phyloP scores from a whole-genome alignment of 2,888 invertebrate species.

The Drosophila borealis region DNA sequence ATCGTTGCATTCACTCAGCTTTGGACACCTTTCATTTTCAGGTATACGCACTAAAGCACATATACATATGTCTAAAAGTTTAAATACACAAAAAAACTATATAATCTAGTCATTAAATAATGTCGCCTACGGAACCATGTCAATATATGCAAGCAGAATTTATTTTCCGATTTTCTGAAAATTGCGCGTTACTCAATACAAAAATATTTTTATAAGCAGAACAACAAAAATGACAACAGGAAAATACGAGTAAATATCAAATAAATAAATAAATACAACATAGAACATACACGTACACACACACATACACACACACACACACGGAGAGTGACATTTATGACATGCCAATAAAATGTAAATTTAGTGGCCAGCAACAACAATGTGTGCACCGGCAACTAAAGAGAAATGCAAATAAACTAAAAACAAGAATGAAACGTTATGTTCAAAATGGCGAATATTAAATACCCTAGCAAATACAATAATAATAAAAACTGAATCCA shows the following conservation, averaged over 20 bases:
- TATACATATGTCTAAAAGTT: not conserved
- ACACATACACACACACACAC: slow-evolving; percentile 6
- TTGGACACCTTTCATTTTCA: too few species aligned
- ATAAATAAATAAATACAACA: slow-evolving; percentile 32
- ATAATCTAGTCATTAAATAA: slow-evolving; percentile 7
- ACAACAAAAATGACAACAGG: slow-evolving; percentile 21
- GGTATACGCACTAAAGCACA: too few species aligned
- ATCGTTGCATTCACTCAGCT: too few species aligned
- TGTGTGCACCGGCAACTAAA: slow-evolving; percentile 44
- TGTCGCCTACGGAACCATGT: slow-evolving; percentile 8
- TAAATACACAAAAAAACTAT: not conserved
- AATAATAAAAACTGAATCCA: not conserved
- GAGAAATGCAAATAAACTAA: slow-evolving; percentile 53
- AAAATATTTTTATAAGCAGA: slow-evolving; percentile 41
- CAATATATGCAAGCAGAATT: slow-evolving; percentile 12
- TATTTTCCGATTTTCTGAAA: slow-evolving; percentile 11
- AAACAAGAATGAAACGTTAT: slow-evolving; percentile 4
- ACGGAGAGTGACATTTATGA: slow-evolving; percentile 44
- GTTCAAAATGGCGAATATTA: not conserved
- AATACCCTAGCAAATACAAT: slow-evolving; percentile 7
- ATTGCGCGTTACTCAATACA: slow-evolving; percentile 44
- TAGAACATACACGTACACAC: slow-evolving; percentile 2
- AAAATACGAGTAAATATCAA: slow-evolving; percentile 36
- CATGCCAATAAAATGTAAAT: slow-evolving; percentile 76
- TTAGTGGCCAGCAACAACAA: slow-evolving; percentile 51